Base-by-base conservation (phyloP, 2,113 vertebrate genomes). In the Oriolus oriolus region DNA sequence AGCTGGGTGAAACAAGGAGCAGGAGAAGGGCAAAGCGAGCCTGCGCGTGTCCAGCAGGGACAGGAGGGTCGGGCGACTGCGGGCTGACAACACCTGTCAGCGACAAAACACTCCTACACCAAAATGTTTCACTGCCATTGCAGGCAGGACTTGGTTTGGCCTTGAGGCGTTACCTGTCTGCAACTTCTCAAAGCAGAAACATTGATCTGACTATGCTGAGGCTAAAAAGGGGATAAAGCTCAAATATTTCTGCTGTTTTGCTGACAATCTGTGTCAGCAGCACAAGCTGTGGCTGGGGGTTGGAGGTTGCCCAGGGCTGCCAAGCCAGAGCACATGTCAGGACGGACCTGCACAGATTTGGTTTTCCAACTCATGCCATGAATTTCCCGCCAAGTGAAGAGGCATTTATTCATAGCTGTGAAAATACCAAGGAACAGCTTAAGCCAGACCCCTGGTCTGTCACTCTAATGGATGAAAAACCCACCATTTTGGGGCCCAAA, bases 301-400 rank as follows among this genome's bases (percentile, higher is more conserved):
- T 5, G 0, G 61, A 47, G 17, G 41, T 6, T 49, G 31, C 31
- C 10, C 63, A 77, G 56, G 10, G 56, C 16, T 56, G 49, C 41
- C 42, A 70, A 61, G 21, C 10, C 7, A 6, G 35, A 54, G 56
- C 49, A 76, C 0, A 0, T 6, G 21, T 49, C 79, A 70, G 42
- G 41, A 27, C 0, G 0, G 22, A 70, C 56, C 42, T 33, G 35
- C 27, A 31, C 0, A 0, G 13, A 42, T 69, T 84, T 70, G 35
- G 49, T 70, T 37, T 49, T 70, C 14, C 22, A 56, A 44, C 15
- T 22, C 24, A 11, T 14, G 31, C 35, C 49, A 76, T 42, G 14
- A 63, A 63, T 33, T 54, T 69, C 35, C 35, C 49, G 63, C 56
- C 49, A 42, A 23, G 12, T 49, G 50, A 16, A 21, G 16, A 56